phyloP scores from a whole-genome alignment of 1,140 invertebrate species.

The Heliothis virescens region DNA sequence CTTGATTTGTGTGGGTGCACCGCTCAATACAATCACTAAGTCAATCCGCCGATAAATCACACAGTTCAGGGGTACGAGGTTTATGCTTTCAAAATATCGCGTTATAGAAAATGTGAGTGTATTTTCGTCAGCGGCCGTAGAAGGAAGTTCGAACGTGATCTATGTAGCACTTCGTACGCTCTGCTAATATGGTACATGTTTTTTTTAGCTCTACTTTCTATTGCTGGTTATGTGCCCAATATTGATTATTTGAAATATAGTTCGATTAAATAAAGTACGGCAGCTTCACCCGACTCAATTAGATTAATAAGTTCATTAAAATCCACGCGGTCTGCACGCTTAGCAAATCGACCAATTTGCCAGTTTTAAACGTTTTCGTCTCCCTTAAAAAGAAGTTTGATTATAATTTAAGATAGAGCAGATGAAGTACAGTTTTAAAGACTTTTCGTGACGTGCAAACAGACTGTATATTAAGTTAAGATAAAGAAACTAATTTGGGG shows the following conservation, averaged over 20 bases:
- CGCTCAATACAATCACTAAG: conserved; percentile 34
- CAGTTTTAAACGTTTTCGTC: conserved; percentile 31
- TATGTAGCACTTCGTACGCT: not conserved
- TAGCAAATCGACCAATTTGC: conserved; percentile 16
- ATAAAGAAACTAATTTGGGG: conserved; percentile 42
- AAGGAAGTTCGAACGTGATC: not conserved
- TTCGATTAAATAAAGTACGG: not conserved
- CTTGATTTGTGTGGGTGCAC: conserved; percentile 34
- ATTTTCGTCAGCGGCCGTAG: not conserved
- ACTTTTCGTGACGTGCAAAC: conserved; percentile 41
- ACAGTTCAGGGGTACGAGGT: conserved; percentile 12
- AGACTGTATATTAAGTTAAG: conserved; percentile 33
- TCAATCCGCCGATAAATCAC: conserved; percentile 20
- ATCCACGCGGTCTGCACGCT: conserved; percentile 5
- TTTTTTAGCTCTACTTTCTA: not conserved
- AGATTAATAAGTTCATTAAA: not conserved
- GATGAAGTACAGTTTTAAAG: conserved; percentile 31
- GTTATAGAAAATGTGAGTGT: not conserved
- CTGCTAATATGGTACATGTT: not conserved
- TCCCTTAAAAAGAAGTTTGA: conserved; percentile 32
- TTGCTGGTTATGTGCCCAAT: not conserved
- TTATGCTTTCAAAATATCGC: conserved; percentile 1
- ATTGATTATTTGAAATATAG: not conserved
- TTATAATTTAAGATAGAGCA: conserved; percentile 42
- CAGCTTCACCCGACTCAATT: not conserved